Base-by-base conservation (phyloP, 2,797 vertebrate genomes). In the Sarcoramphus papa region DNA sequence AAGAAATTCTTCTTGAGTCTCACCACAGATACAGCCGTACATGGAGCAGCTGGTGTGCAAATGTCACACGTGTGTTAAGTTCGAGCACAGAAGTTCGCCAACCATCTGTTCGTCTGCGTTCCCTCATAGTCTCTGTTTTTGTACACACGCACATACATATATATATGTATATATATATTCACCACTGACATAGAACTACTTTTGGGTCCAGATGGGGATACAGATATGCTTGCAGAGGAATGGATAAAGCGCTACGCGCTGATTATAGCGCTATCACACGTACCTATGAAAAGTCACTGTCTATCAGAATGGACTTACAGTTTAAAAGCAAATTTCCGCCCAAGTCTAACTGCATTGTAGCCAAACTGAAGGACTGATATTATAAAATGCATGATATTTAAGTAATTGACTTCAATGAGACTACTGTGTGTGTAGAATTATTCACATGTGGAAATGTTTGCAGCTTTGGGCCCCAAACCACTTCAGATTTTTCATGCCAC, bases 401-500 rank as follows among this genome's bases (percentile, higher is more conserved):
- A 88, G n/a, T 54, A 60, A 70, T 28, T 80, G 2, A 68, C 57
- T 74, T 92, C 69, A 94, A 64, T 76, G n/a, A 83, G 51, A 77
- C 45, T 89, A 57, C 37, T 43, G 1, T 37, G 60, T 33, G 22
- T 85, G 50, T 48, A 80, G 68, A 91, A 77, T 88, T 85, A 89
- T 31, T 94, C 56, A 75, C 63, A 91, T 9, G 60, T 87, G 23
- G 56, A 92, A 87, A 65, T 15, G 68, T 75, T 84, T 60, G 77
- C 70, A 90, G 40, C 25, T 92, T 95, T 89, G 74, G 56, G 81
- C 86, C 88, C 62, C 92, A 91, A 95, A 93, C 74, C 57, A 53
- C 85, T 89, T 96, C 67, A 92, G 43, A 68, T 89, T 97, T 95
- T 93, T 97, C 47, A 41, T 57, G 92, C 90, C 77, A 85, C 56